Evolutionary conservation across 2,797 vertebrate species (phyloP), one percentile per base, ranked within the genome.

Genomic region (Hyperoplus lanceolatus): DNA sequence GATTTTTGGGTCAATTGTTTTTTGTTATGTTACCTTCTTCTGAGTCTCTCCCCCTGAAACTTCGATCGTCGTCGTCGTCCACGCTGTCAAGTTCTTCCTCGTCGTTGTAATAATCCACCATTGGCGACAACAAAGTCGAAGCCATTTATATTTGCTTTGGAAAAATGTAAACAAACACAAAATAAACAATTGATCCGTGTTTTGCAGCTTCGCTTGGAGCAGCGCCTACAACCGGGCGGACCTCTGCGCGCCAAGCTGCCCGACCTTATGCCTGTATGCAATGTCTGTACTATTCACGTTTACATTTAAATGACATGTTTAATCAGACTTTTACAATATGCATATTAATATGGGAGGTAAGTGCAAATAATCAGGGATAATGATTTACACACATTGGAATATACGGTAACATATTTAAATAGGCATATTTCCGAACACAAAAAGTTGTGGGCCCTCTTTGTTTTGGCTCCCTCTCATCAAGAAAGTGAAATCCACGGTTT

Each of bases 101-200:
- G 16, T 99, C 98, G 0, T 98, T 98, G 81, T 97, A 99, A 91
- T 97, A 98, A 85, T 99, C 98, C 78, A 97, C 96, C 67, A 96
- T 95, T 1, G 97, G 96, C 6, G 96, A 96, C 49, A 97, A 81
- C 77, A 96, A 89, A 79, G 96, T 95, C 10, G 96, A 95, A 66
- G 96, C 91, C 96, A 96, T 96, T 91, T 90, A 48, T 90, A 48
- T 75, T 81, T 78, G 61, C 42, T 60, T 8, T 15, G 15, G 9
- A 29, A 84, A 88, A 90, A 93, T 89, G 88, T 93, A 93, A 93
- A 93, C 89, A 94, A 93, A 91, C 85, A 84, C 74, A 91, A 93
- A 93, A 93, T 91, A 94, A 93, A 93, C 91, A 93, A 93, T 92
- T 86, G 90, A 88, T 93, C 90, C 88, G 83, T 94, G 91, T 92